Evolutionary conservation across 2,113 vertebrate genomes (phyloP), one percentile per base, ranked within the genome.

Genomic region (Zosterops lateralis): DNA sequence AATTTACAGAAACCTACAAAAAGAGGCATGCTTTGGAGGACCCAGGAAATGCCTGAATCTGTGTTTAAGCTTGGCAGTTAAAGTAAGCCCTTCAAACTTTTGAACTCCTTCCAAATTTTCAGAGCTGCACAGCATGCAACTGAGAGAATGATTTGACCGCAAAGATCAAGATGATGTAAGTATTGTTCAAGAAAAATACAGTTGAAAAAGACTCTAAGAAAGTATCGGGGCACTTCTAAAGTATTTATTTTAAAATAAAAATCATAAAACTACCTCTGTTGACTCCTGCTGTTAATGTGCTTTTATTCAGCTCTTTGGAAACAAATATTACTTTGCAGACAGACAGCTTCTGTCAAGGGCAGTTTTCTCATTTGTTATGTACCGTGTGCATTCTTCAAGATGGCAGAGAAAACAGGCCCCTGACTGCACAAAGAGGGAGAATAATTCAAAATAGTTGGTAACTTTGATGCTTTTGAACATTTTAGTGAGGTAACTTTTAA

Each of bases 111-210:
- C 85, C 82, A 74, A 83, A 94, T 93, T 95, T 94, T 92, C 82
- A 90, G 93, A 92, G 80, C 87, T 71, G 82, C 95, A 86, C 94
- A 94, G 93, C 93, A 86, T 80, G 95, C 68, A 90, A 74, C 70
- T 77, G 84, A 96, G 57, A 74, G 72, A 85, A 79, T 48, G 51
- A 91, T 92, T 88, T 96, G 93, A 95, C 93, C 17, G 3, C 72
- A 61, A 92, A 91, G 93, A 96, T 95, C 84, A 90, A 81, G 94
- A 80, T 90, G 87, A 80, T 92, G 51, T 73, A 92, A 95, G 94
- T 88, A 94, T 91, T 94, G 87, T 95, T 95, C 93, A 95, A 96
- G 94, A 96, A 96, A 96, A 95, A 94, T 24, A 28, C 78, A 77
- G 75, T 29, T 94, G 36, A 95, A 91, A 95, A 83, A 91, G 67